Evolutionary conservation across 2,888 invertebrate species (phyloP).

Genomic region (Noctuana brunneofusca): DNA sequence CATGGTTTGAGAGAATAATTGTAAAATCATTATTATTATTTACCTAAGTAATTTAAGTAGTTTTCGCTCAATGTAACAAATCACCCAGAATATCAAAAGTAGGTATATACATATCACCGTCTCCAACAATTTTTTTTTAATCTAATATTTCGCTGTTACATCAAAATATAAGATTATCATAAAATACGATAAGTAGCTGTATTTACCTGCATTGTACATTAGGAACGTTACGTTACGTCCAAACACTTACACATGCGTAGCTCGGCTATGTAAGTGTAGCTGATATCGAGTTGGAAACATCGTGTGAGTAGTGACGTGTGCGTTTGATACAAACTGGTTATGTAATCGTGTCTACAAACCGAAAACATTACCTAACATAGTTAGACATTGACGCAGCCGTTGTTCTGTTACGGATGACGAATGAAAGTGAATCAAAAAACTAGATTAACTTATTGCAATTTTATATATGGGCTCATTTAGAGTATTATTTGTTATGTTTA

Average conservation of each 20-base stretch:
- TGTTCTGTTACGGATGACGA: slow-evolving; percentile 27
- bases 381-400: slow-evolving; percentile 30
- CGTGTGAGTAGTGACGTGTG: slow-evolving; percentile 51
- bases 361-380: slow-evolving; percentile 48
- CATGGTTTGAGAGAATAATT: too few species aligned
- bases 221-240: not conserved
- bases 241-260: slow-evolving; percentile 12
- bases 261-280: slow-evolving; percentile 24
- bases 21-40: too few species aligned
- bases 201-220: slow-evolving; percentile 6
- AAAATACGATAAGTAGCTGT: not conserved
- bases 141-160: not conserved
- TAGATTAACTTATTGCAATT: slow-evolving; percentile 17
- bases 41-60: too few species aligned
- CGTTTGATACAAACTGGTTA: slow-evolving; percentile 48
- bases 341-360: slow-evolving; percentile 49
- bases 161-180: not conserved
- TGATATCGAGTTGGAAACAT: slow-evolving; percentile 36
- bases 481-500: too few species aligned
- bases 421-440: slow-evolving; percentile 41
- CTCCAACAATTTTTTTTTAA: too few species aligned
- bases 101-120: too few species aligned
- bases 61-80: too few species aligned
- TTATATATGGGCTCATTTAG: too few species aligned
- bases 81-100: too few species aligned